These are phyloP conservation scores for Mythimna albipuncta DNA, from an alignment of 2,888 invertebrate genomes.

Conservation along the genomic window DNA sequence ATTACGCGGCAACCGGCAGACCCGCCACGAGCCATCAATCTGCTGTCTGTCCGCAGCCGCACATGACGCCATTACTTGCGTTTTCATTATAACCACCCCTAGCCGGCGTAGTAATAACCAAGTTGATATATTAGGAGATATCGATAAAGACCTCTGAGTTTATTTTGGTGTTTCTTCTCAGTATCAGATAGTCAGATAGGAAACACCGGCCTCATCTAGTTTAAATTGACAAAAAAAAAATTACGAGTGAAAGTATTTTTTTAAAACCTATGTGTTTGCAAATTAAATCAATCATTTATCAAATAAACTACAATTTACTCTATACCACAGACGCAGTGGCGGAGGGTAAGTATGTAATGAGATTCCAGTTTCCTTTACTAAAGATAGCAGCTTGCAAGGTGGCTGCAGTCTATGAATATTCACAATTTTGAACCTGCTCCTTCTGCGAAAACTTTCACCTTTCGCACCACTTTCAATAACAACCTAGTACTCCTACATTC, in stretches of 20 bases:
- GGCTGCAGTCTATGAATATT: neutral
- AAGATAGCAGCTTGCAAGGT: neutral
- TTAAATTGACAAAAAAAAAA: no score
- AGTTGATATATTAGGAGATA: slow-evolving; percentile 21
- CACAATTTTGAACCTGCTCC: neutral
- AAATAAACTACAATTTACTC: neutral
- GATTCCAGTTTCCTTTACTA: neutral
- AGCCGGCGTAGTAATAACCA: slow-evolving; percentile 6
- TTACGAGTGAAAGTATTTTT: no score
- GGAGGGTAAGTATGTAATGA: neutral
- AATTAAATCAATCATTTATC: no score
- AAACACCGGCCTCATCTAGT: no score
- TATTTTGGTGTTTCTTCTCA: neutral
- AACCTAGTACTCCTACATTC: neutral
- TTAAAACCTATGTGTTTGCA: no score
- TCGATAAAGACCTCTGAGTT: neutral
- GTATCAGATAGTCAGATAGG: no score
- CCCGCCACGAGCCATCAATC: slow-evolving; percentile 68
- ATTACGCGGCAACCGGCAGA: slow-evolving; percentile 55
- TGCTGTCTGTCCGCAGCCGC: slow-evolving; percentile 63
- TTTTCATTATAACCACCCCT: slow-evolving; percentile 60
- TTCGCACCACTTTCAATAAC: no score
- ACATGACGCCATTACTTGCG: slow-evolving; percentile 71
- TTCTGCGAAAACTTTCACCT: neutral
- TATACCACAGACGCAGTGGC: neutral